phyloP scores from a whole-genome alignment of 2,797 vertebrate genomes.

The Sebastes cheni region DNA sequence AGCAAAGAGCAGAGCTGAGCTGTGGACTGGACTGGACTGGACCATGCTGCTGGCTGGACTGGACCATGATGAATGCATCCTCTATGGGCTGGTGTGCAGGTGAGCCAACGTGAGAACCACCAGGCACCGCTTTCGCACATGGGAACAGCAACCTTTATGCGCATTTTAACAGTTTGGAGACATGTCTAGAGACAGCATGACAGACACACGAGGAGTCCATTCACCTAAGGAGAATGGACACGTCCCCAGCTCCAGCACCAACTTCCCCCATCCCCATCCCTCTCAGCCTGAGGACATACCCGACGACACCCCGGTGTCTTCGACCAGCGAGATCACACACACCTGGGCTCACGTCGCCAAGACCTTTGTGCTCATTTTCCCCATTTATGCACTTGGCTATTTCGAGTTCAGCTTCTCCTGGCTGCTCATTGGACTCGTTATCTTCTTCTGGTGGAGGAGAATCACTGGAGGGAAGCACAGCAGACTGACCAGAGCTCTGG shows the following conservation, averaged over 20 bases:
- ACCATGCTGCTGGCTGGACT: neutral
- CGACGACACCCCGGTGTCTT: slow-evolving; percentile 66
- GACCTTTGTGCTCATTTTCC: slow-evolving; percentile 93
- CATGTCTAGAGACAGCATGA: slow-evolving; percentile 76
- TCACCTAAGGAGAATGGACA: slow-evolving; percentile 73
- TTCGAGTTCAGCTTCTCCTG: slow-evolving; percentile 96
- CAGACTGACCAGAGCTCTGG: slow-evolving; percentile 86
- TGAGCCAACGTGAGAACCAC: slow-evolving; percentile 67
- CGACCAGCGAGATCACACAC: slow-evolving; percentile 79
- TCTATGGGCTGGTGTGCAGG: slow-evolving; percentile 65
- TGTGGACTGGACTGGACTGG: neutral
- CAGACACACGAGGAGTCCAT: slow-evolving; percentile 65
- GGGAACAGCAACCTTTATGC: slow-evolving; percentile 30
- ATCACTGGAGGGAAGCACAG: slow-evolving; percentile 84
- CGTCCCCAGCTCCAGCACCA: slow-evolving; percentile 38
- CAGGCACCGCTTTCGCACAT: slow-evolving; percentile 43
- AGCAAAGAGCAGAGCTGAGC: neutral
- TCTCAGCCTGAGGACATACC: slow-evolving; percentile 44
- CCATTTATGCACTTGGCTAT: slow-evolving; percentile 94
- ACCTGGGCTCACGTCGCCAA: slow-evolving; percentile 89
- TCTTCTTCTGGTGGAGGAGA: slow-evolving; percentile 90
- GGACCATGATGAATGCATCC: slow-evolving; percentile 10
- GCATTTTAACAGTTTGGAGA: slow-evolving; percentile 38
- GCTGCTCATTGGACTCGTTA: slow-evolving; percentile 90
- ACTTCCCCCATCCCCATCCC: slow-evolving; percentile 45